Conservation (phyloP, 2,888 invertebrate species). For the Sthenelais limicola region DNA sequence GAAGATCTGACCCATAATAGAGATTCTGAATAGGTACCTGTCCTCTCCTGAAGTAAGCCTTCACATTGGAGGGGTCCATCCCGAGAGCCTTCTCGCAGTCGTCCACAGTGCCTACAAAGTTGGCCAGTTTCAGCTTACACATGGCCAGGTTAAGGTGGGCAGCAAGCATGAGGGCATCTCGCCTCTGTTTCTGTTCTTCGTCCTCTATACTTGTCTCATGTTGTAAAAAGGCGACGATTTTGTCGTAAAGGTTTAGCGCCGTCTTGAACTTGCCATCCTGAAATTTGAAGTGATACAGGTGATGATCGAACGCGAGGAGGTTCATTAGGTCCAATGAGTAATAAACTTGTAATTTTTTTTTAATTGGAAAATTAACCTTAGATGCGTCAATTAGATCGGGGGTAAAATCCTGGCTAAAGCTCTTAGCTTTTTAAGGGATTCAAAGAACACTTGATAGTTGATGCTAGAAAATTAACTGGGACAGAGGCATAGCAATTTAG, state of each 20-base stretch:
- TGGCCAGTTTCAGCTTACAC: slow-evolving; percentile 84
- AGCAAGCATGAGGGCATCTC: slow-evolving; percentile 78
- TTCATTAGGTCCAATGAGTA: too few species aligned
- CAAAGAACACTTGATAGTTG: too few species aligned
- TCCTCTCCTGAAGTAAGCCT: slow-evolving; percentile 91
- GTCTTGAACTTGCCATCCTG: slow-evolving; percentile 80
- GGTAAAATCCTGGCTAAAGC: too few species aligned
- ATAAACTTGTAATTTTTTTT: too few species aligned
- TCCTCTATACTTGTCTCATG: slow-evolving; percentile 74
- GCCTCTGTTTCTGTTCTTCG: slow-evolving; percentile 73
- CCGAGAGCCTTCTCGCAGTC: slow-evolving; percentile 85
- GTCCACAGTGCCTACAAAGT: slow-evolving; percentile 81
- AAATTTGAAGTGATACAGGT: slow-evolving; percentile 34
- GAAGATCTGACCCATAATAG: too few species aligned
- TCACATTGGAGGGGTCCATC: slow-evolving; percentile 84
- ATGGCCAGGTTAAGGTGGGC: slow-evolving; percentile 87
- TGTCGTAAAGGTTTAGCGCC: slow-evolving; percentile 90
- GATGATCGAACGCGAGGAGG: too few species aligned
- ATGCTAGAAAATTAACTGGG: too few species aligned
- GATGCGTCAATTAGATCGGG: too few species aligned
- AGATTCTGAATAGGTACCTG: slow-evolving; percentile 74
- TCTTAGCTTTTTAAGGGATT: too few species aligned
- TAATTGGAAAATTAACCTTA: too few species aligned
- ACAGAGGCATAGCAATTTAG: too few species aligned
- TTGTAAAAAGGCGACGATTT: slow-evolving; percentile 80